phyloP scores from a whole-genome alignment of 2,888 invertebrate species.

The Chrysopilus asiliformis region DNA sequence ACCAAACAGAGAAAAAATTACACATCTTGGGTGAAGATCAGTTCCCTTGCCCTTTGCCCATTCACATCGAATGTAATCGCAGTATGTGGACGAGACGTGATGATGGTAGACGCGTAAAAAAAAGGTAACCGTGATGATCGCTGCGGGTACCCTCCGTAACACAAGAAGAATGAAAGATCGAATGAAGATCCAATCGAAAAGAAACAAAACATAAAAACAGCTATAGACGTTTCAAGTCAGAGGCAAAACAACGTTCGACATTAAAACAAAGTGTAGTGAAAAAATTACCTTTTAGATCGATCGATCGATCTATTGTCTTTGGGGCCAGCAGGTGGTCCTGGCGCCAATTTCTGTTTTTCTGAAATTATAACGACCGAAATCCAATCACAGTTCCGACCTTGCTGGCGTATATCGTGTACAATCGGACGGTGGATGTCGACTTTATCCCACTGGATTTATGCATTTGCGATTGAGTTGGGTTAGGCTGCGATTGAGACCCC shows the following conservation, averaged over 20 bases:
- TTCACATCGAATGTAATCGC: no score
- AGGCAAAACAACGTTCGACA: conserved; percentile 4
- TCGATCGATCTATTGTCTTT: conserved; percentile 9
- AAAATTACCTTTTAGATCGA: no score
- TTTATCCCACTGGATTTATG: background rate
- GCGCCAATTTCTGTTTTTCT: conserved; percentile 9
- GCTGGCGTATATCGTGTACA: conserved; percentile 4
- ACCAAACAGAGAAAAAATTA: no score
- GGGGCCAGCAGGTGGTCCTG: conserved; percentile 8
- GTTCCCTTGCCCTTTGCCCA: no score
- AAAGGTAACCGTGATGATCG: conserved; percentile 9
- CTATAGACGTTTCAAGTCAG: background rate
- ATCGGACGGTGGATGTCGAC: background rate
- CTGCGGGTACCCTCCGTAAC: no score
- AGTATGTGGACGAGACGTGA: no score
- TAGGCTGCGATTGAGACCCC: conserved; percentile 1
- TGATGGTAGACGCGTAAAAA: no score
- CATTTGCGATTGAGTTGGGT: no score
- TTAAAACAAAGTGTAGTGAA: conserved; percentile 6
- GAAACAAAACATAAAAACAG: background rate
- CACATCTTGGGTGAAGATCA: no score
- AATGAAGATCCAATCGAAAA: background rate
- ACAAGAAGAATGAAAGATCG: no score
- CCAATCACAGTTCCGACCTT: no score
- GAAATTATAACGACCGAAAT: conserved; percentile 5